Conservation (phyloP, 2,888 invertebrate genomes). For the Cephus nigrinus region DNA sequence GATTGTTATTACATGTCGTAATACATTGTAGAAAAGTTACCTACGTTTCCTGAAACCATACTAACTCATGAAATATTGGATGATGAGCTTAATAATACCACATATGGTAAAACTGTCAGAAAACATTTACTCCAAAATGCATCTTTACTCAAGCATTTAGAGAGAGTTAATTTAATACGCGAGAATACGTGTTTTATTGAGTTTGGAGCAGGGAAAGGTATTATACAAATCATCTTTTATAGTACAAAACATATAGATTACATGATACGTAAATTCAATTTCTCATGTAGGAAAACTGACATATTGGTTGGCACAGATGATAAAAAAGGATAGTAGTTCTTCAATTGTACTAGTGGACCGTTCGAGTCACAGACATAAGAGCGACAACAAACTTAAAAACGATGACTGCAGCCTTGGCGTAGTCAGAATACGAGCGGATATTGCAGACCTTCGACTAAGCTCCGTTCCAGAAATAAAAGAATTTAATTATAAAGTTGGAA, state of each 20-base stretch:
- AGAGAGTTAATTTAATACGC: slow-evolving; percentile 71
- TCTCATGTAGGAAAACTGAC: slow-evolving; percentile 76
- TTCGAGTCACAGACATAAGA: slow-evolving; percentile 84
- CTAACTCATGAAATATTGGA: slow-evolving; percentile 66
- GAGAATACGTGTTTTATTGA: slow-evolving; percentile 82
- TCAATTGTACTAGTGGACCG: slow-evolving; percentile 82
- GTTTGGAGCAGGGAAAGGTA: slow-evolving; percentile 91
- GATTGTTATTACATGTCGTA: not conserved
- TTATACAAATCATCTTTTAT: slow-evolving; percentile 2
- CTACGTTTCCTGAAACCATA: slow-evolving; percentile 62
- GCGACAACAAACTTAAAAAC: slow-evolving; percentile 73
- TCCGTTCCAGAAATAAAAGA: slow-evolving; percentile 68
- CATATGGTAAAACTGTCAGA: slow-evolving; percentile 73
- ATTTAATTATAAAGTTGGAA: slow-evolving; percentile 70
- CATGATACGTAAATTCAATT: not conserved
- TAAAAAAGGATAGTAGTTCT: slow-evolving; percentile 67
- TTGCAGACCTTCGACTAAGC: slow-evolving; percentile 79
- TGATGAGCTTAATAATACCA: slow-evolving; percentile 67
- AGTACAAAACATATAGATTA: slow-evolving; percentile 7
- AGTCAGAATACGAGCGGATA: slow-evolving; percentile 81
- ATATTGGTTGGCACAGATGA: slow-evolving; percentile 78
- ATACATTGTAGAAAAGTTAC: slow-evolving; percentile 47
- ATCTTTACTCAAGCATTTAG: slow-evolving; percentile 78
- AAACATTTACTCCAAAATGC: slow-evolving; percentile 85
- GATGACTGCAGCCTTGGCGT: slow-evolving; percentile 65